Base-by-base conservation (phyloP, 1,140 invertebrate genomes). In the Euwallacea fornicatus region DNA sequence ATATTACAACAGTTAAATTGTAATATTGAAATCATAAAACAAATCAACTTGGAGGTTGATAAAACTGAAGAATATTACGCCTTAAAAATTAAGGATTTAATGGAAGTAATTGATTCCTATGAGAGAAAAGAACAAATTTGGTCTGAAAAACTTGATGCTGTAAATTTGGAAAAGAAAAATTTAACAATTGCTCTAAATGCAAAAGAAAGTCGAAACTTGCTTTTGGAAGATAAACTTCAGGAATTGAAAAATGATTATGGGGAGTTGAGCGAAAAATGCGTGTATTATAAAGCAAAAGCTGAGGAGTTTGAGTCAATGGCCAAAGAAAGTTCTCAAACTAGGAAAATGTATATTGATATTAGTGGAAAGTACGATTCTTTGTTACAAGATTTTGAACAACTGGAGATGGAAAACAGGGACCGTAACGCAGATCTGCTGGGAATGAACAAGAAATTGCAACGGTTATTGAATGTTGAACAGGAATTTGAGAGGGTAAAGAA, bases 341-440 rank as follows among this genome's bases (percentile, higher is more conserved):
- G 75, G 46, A 78, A 76, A 64, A 80, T 78, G 61, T 81, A 80
- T 55, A 80, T 80, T 41, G 78, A 80, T 15, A 74, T 78, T 15
- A 79, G 76, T 68, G 76, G 76, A 7, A 80, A 79, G 65, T 80
- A 78, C 64, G 78, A 80, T 72, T 60, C 74, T 9, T 66, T 81
- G 43, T 71, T 75, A n/a, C 74, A 76, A 55, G 74, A 79, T 46
- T 77, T 71, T 63, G 76, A 80, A 54, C 42, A 33, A 16, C 16
- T 76, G 33, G 68, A 74, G 59, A 42, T 58, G 43, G 64, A 72
- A 56, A 74, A 74, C 60, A 13, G 9, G 13, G 44, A 62, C 11
- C 9, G 71, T 11, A 56, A 66, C 6, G 42, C 15, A 41, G 47
- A 70, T 46, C 11, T 72, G 53, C 42, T 11, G 7, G 33, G 55